These are phyloP conservation scores for Spilogale gracilis DNA, from an alignment of 2,113 vertebrate genomes.

Conservation along the genomic window DNA sequence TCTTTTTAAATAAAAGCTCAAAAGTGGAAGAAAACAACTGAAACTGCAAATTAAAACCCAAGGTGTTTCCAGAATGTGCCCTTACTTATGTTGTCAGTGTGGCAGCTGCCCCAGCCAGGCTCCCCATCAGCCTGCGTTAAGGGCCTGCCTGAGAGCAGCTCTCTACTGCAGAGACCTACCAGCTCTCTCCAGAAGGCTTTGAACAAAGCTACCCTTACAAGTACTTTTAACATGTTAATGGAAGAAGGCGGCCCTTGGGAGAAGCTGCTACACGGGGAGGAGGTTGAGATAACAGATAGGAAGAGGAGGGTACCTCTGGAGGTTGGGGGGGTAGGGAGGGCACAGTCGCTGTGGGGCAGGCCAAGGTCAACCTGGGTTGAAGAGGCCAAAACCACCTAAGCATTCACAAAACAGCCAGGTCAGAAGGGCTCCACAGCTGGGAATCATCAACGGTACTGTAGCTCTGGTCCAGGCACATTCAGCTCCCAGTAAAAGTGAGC, in stretches of 20 bases:
- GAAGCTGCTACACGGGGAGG: not conserved
- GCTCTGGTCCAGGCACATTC: not conserved
- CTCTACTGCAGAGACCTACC: not conserved
- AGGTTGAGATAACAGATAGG: not conserved
- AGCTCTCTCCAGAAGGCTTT: not conserved
- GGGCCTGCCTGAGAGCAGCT: not conserved
- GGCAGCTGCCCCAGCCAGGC: not conserved
- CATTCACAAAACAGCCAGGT: not conserved
- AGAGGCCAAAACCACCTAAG: not conserved
- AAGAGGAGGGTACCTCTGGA: not conserved
- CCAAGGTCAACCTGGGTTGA: no score
- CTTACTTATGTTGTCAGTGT: accelerated
- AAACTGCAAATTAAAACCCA: not conserved
- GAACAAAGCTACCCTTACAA: not conserved
- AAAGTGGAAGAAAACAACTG: not conserved
- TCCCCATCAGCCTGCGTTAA: not conserved
- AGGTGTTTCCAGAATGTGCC: not conserved
- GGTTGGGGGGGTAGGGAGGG: not conserved
- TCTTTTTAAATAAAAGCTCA: not conserved
- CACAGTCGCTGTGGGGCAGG: not conserved
- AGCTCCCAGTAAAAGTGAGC: not conserved
- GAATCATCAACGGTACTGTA: not conserved
- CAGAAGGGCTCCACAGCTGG: not conserved
- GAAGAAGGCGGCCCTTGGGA: not conserved
- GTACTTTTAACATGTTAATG: not conserved